Conservation (phyloP, 2,797 vertebrate genomes). For the Loriculus beryllinus region DNA sequence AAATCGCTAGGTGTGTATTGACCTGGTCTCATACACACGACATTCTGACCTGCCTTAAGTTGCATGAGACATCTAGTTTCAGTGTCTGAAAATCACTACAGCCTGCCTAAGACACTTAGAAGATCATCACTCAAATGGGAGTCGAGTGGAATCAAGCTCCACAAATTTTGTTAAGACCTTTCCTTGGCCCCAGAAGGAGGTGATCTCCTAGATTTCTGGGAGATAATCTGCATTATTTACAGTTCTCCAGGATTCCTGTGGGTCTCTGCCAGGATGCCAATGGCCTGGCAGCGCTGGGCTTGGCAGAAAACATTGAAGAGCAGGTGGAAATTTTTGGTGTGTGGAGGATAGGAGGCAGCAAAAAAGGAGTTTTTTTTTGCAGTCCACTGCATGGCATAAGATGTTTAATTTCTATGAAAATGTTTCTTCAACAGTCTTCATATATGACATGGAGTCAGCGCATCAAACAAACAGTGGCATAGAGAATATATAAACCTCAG, state of each 20-base stretch:
- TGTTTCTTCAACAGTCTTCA: background rate
- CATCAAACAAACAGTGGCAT: background rate
- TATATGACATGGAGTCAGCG: background rate
- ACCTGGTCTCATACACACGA: background rate
- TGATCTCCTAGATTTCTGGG: background rate
- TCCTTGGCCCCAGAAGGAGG: background rate
- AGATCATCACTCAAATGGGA: background rate
- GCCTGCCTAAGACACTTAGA: background rate
- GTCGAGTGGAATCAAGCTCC: background rate
- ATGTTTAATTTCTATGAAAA: background rate
- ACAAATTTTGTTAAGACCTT: background rate
- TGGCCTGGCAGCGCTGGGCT: background rate
- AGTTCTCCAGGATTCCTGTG: background rate
- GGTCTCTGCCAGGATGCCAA: background rate
- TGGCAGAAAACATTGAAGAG: background rate
- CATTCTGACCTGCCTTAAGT: background rate
- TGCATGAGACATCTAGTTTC: background rate
- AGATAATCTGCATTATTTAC: background rate
- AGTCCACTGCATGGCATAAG: background rate
- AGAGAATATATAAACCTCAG: background rate
- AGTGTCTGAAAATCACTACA: background rate
- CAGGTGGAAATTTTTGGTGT: accelerated
- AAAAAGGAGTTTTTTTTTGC: background rate
- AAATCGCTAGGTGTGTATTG: background rate
- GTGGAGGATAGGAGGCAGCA: accelerated